A percentile compares a stretch with the other conserved stretches of the same genome.
phyloP scores from a whole-genome alignment of 30 jellyfish, hydroid and myxozoan genomes.

The Aurelia aurita region DNA sequence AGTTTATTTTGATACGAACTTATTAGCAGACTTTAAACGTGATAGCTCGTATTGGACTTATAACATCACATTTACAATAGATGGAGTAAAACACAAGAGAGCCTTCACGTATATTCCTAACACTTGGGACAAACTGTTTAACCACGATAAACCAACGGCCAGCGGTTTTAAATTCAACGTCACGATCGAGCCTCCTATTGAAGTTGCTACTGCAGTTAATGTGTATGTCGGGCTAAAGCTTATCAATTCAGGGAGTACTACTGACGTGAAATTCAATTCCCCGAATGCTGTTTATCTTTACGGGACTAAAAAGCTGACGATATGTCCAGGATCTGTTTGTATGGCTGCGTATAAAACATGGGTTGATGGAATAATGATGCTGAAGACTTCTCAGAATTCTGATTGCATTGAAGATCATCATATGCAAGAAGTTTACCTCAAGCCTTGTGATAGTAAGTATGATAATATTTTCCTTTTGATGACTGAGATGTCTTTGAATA shows the following conservation, averaged over 20 bases:
- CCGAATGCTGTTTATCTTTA: constrained; percentile 34
- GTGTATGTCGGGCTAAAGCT: constrained; percentile 9
- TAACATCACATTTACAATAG: not conserved
- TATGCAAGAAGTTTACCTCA: constrained; percentile 50
- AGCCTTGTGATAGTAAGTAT: constrained; percentile 64
- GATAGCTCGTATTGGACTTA: constrained; percentile 38
- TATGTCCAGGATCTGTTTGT: constrained; percentile 52
- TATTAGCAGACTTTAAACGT: constrained; percentile 31
- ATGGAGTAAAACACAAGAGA: not conserved
- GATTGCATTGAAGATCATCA: constrained; percentile 29
- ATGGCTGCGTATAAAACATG: constrained; percentile 47
- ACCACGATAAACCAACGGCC: not conserved
- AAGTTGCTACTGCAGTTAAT: not conserved
- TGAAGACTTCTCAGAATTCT: constrained; percentile 5
- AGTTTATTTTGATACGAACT: constrained; percentile 11
- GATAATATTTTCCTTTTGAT: too few relatives aligned
- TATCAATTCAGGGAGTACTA: not conserved
- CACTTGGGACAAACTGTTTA: not conserved
- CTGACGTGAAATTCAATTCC: constrained; percentile 23
- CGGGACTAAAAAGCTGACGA: constrained; percentile 25
- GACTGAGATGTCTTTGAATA: too few relatives aligned
- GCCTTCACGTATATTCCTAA: constrained; percentile 40
- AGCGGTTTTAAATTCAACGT: constrained; percentile 20
- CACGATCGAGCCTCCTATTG: constrained; percentile 26
- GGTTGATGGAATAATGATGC: constrained; percentile 18